Evolutionary conservation across 2,113 vertebrate genomes (phyloP).

Genomic region (Manacus vitellinus): DNA sequence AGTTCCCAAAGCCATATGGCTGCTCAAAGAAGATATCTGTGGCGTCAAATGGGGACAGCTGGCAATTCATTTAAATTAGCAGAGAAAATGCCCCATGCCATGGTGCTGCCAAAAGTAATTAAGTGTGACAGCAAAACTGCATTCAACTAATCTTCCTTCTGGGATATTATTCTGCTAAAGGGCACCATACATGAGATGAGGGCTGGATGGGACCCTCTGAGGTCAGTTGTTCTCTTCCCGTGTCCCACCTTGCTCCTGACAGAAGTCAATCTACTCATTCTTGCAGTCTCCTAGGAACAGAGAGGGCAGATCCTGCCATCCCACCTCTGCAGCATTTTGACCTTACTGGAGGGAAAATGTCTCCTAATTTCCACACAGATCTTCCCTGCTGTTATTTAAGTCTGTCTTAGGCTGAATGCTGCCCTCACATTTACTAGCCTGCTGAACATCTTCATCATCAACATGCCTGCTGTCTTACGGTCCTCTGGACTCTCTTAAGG

Average conservation of each 20-base stretch:
- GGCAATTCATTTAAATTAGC: not conserved
- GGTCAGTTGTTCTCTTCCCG: not conserved
- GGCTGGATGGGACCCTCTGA: rapidly evolving
- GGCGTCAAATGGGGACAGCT: not conserved
- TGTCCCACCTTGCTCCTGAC: not conserved
- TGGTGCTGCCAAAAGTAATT: slow-evolving; percentile 24
- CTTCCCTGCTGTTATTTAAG: not conserved
- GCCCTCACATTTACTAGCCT: not conserved
- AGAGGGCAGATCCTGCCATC: not conserved
- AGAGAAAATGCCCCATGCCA: not conserved
- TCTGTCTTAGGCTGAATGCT: not conserved
- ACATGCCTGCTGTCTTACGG: rapidly evolving
- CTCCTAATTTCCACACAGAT: not conserved
- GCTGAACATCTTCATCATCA: not conserved
- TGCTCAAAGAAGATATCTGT: not conserved
- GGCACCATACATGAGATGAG: not conserved
- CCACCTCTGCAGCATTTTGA: not conserved
- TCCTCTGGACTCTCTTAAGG: not conserved
- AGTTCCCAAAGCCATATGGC: not conserved
- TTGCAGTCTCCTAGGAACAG: not conserved
- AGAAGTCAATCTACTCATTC: rapidly evolving
- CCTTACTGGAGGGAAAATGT: not conserved
- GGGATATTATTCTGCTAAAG: not conserved
- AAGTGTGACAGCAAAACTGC: not conserved
- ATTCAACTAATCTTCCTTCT: not conserved